Evolutionary conservation across 1,140 invertebrate species (phyloP).

Genomic region (Drosophila pachea): DNA sequence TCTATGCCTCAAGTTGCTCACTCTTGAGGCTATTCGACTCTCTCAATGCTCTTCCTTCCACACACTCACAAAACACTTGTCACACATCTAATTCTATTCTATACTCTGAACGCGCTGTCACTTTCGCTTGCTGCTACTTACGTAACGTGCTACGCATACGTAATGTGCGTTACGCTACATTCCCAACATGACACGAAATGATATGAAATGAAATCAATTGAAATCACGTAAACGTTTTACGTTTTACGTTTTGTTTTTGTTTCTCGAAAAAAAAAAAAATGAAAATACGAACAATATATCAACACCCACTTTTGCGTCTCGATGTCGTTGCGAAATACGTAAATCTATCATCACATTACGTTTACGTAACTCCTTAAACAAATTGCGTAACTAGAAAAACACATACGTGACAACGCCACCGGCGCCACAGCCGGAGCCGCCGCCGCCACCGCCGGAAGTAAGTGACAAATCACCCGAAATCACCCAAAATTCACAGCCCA

Average conservation of each 20-base stretch:
- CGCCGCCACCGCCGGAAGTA: constrained; percentile 74
- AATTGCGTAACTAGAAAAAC: constrained; percentile 70
- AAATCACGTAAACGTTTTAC: constrained; percentile 26
- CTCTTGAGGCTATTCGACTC: background rate
- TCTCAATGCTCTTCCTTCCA: constrained; percentile 1
- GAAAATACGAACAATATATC: no score
- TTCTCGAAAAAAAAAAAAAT: constrained; percentile 4
- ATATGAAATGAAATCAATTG: constrained; percentile 13
- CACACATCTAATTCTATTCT: constrained; percentile 18
- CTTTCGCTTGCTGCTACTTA: constrained; percentile 53
- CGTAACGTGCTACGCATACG: constrained; percentile 36
- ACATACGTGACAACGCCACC: constrained; percentile 71
- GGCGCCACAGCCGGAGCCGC: constrained; percentile 63
- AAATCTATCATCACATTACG: constrained; percentile 36
- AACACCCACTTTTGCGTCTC: constrained; percentile 23
- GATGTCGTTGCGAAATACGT: constrained; percentile 38
- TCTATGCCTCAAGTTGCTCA: constrained; percentile 15
- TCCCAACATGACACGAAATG: constrained; percentile 23
- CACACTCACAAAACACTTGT: constrained; percentile 6
- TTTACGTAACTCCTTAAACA: constrained; percentile 41
- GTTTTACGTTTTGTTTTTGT: constrained; percentile 27
- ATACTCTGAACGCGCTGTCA: constrained; percentile 40
- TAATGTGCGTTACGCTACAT: constrained; percentile 36
- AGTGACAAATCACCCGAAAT: constrained; percentile 50
- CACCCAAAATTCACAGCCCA: constrained; percentile 27